Base-by-base conservation (phyloP, 2,797 vertebrate genomes). In the Danio tinwini region DNA sequence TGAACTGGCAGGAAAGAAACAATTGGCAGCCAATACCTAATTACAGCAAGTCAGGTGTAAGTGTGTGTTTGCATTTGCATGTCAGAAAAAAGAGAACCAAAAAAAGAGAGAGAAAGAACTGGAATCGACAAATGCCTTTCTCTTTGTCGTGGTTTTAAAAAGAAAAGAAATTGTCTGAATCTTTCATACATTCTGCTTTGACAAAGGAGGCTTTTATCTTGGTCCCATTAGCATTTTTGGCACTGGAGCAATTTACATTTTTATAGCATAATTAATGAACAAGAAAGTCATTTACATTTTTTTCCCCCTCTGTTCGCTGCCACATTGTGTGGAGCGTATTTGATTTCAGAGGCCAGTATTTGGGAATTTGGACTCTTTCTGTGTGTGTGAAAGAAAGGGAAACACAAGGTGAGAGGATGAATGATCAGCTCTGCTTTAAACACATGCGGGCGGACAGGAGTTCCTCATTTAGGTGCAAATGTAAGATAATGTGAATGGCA, bases 261-360 rank as follows among this genome's bases (percentile, higher is more conserved):
- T 95, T 90, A 94, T 90, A 90, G 93, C 92, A 94, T 94, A 94
- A 94, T 93, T 94, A 94, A 94, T 94, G 91, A 93, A 91, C 86
- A 90, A 87, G 88, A 86, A 91, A 90, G 87, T 87, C 2, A 94
- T 94, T 94, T 94, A 90, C 90, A 93, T 94, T 84, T 90, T 86
- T 84, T n/a, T 29, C 3, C 3, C 3, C 81, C 87, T 90, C 86
- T 70, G 76, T 84, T 86, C 86, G 61, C 86, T 80, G 81, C 78
- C 61, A 83, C 82, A 77, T 79, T 85, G 88, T 92, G 85, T 87
- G 47, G 81, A 88, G 83, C 64, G 76, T 88, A 88, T 90, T 83
- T 89, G 86, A 87, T 81, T 21, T 19, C 64, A 80, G 80, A 81
- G 82, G 78, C 77, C 76, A 73, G 85, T 81, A 50, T 84, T 86